A percentile compares a stretch with the other conserved stretches of the same genome.
These are phyloP conservation scores for Clusia tigrina DNA, from an alignment of 2,888 invertebrate genomes.

Conservation along the genomic window DNA sequence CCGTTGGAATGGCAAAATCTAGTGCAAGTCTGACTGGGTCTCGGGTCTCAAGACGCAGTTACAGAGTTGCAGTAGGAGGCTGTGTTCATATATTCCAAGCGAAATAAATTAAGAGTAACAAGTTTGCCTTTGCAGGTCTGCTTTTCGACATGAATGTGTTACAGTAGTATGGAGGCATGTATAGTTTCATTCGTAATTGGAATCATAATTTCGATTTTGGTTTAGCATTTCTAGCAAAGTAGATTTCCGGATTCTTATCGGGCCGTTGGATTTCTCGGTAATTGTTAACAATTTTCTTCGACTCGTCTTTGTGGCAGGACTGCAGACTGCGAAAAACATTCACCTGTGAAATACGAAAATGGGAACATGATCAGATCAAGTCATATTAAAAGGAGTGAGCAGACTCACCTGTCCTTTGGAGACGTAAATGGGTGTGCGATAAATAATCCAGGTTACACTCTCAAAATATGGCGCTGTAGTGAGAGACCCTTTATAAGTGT, in stretches of 20 bases:
- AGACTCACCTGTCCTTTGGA: conserved; percentile 71
- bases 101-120: too few species aligned
- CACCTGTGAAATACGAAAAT: conserved; percentile 46
- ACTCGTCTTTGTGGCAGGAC: conserved; percentile 63
- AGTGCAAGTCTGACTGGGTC: too few species aligned
- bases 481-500: conserved; percentile 76
- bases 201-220: conserved; percentile 64
- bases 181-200: background rate
- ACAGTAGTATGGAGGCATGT: background rate
- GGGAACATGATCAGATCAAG: conserved; percentile 9
- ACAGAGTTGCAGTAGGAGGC: too few species aligned
- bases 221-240: conserved; percentile 62
- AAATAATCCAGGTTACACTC: conserved; percentile 79
- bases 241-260: conserved; percentile 61
- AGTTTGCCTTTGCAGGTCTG: too few species aligned
- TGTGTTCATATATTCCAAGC: too few species aligned
- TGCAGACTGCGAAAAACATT: conserved; percentile 63
- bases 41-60: too few species aligned
- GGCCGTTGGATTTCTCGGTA: conserved; percentile 64
- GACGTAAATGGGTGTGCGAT: conserved; percentile 74
- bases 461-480: conserved; percentile 78
- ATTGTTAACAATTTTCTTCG: conserved; percentile 64
- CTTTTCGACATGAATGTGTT: too few species aligned
- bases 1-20: too few species aligned
- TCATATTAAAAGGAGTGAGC: background rate